Evolutionary conservation across 2,888 invertebrate species (phyloP), one percentile per base, ranked within the genome.

Genomic region (Drosophila prostipennis): DNA sequence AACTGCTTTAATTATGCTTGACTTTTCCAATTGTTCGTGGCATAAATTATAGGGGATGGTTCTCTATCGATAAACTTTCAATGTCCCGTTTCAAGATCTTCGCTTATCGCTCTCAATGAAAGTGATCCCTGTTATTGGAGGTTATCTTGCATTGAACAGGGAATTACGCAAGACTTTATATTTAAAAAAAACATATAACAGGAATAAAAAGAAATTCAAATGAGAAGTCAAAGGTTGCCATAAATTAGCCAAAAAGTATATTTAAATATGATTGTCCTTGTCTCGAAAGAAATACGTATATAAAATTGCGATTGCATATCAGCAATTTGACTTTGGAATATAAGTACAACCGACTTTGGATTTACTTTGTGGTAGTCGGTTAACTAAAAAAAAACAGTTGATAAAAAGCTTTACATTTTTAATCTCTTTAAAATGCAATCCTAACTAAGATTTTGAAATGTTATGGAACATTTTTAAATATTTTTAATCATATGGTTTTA

Each of bases 1-100:
- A 71, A 70, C 69, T 70, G 54, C 54, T 71, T 71, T 69, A 70
- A 69, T 69, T 70, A 70, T 70, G 69, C 49, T 40, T 60, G 49
- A 68, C 60, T 48, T 29, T 53, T 14, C 23, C 29, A 52, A 42
- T 40, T 48, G 40, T 29, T 45, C 32, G 23, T 13, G 43, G 56
- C 40, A 61, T 61, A 61, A 64, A 61, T 65, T 68, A 46, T 37
- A 37, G 40, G 49, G 19, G 8, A 37, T 51, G 59, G 13, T 29
- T 36, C 19, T 43, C 42, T 16, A 56, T 54, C 29, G 56, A 48
- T 23, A 57, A 34, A 14, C 26, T 34, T 51, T 19, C 10, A 36
- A 46, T 29, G 32, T 57, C 39, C 32, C 13, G 14, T 42, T 37
- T 37, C 23, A 49, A 49, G 52, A 46, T 43, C 52, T 65, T 60